A percentile compares a stretch with the other conserved stretches of the same genome.
Evolutionary conservation across 2,797 vertebrate species (phyloP).

Genomic region (Coluber constrictor): DNA sequence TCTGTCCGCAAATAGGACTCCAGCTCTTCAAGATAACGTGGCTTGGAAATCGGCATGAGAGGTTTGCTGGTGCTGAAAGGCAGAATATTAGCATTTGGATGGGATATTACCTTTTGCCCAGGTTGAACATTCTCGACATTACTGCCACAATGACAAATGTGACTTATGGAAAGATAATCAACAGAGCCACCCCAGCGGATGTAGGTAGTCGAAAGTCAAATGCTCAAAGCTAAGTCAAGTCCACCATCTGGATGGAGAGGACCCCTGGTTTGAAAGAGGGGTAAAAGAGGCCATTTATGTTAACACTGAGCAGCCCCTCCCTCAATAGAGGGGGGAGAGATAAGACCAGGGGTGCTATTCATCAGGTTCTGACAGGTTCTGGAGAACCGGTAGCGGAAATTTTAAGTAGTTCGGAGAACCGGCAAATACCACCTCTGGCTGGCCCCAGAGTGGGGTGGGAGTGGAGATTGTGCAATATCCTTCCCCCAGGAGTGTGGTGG

Average conservation of each 20-base stretch:
- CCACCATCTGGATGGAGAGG: too few relatives aligned
- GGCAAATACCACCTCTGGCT: too few relatives aligned
- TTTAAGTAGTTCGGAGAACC: too few relatives aligned
- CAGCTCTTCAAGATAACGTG: constrained; percentile 71
- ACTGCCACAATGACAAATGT: neutral
- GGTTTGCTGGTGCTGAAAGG: constrained; percentile 43
- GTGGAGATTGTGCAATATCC: too few relatives aligned
- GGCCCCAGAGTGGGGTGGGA: too few relatives aligned
- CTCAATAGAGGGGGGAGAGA: neutral
- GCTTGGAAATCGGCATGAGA: constrained; percentile 68
- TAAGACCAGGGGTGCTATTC: neutral
- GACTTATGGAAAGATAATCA: neutral
- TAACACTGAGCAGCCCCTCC: neutral
- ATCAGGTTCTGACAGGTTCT: too few relatives aligned
- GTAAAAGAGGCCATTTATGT: neutral
- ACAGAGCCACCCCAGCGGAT: neutral
- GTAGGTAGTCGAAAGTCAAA: neutral
- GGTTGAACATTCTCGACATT: neutral
- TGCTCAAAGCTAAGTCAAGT: neutral
- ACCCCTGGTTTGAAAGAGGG: neutral
- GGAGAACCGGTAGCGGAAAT: too few relatives aligned
- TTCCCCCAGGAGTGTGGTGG: too few relatives aligned
- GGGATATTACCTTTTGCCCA: neutral
- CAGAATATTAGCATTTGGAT: neutral
- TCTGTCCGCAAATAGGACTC: constrained; percentile 74